A percentile compares a stretch with the other conserved stretches of the same genome.
phyloP scores from a whole-genome alignment of 1,140 invertebrate species.

The Triops longicaudatus region DNA sequence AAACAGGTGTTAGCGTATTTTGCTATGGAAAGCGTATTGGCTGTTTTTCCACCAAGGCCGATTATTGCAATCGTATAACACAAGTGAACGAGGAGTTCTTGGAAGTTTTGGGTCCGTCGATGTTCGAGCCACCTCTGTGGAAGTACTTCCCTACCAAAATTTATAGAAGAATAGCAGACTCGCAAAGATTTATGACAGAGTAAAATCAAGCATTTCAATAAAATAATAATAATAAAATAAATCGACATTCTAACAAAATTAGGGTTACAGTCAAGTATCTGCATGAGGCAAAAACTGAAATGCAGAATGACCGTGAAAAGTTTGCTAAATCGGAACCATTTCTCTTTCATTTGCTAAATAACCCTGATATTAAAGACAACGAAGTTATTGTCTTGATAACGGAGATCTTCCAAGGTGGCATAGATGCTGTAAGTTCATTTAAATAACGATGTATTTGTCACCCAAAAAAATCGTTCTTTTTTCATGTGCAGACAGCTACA shows the following conservation, averaged over 20 bases:
- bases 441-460: background rate
- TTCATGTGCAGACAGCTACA: conserved; percentile 19
- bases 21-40: conserved; percentile 22
- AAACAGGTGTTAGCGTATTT: conserved; percentile 21
- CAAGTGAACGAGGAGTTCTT: conserved; percentile 20
- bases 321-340: conserved; percentile 19
- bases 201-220: background rate
- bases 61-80: background rate
- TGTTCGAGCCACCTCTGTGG: conserved; percentile 22
- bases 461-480: background rate
- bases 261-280: conserved; percentile 20
- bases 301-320: background rate
- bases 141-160: conserved; percentile 17
- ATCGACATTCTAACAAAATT: background rate
- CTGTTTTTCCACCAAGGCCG: conserved; percentile 20
- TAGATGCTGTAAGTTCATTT: conserved; percentile 23
- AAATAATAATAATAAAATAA: background rate
- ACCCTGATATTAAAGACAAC: background rate
- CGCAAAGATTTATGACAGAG: conserved; percentile 24
- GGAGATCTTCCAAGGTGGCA: conserved; percentile 27
- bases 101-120: conserved; percentile 20
- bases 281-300: background rate
- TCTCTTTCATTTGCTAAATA: conserved; percentile 4
- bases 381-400: conserved; percentile 20
- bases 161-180: conserved; percentile 18